Evolutionary conservation across 2,888 invertebrate species (phyloP).

Genomic region (Rhagonycha lutea): DNA sequence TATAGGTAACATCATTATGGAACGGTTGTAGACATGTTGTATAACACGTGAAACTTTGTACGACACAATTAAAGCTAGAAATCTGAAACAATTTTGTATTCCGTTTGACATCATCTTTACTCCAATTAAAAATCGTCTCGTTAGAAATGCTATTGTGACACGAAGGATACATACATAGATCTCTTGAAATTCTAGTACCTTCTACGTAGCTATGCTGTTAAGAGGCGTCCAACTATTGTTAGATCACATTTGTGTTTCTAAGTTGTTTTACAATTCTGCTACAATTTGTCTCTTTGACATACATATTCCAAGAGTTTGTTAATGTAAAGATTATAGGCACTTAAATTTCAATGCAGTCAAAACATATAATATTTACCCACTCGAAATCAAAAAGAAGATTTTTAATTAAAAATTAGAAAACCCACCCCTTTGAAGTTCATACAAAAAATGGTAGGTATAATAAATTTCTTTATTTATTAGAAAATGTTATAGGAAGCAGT

Average conservation of each 20-base stretch:
- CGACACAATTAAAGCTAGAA: constrained; percentile 28
- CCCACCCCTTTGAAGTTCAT: background rate
- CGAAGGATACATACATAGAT: constrained; percentile 17
- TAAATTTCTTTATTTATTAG: background rate
- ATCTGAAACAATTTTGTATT: constrained; percentile 36
- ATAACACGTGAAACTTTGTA: constrained; percentile 2
- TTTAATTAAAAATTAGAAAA: background rate
- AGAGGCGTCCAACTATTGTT: constrained; percentile 27
- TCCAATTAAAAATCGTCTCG: constrained; percentile 48
- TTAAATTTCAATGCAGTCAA: background rate
- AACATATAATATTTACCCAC: background rate
- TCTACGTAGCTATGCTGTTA: constrained; percentile 16
- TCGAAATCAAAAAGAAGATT: background rate
- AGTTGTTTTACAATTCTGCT: constrained; percentile 10
- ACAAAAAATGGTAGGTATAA: background rate
- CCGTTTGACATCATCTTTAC: constrained; percentile 46
- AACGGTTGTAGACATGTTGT: constrained; percentile 1
- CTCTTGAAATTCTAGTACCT: constrained; percentile 28
- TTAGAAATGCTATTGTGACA: constrained; percentile 39
- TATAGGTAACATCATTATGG: background rate
- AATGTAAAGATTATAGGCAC: background rate
- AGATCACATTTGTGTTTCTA: constrained; percentile 26
- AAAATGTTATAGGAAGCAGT: constrained; percentile 47
- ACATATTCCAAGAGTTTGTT: constrained; percentile 15
- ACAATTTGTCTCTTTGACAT: constrained; percentile 19